Base-by-base conservation (phyloP, 1,140 invertebrate species). In the Neuroterus valhalla region DNA sequence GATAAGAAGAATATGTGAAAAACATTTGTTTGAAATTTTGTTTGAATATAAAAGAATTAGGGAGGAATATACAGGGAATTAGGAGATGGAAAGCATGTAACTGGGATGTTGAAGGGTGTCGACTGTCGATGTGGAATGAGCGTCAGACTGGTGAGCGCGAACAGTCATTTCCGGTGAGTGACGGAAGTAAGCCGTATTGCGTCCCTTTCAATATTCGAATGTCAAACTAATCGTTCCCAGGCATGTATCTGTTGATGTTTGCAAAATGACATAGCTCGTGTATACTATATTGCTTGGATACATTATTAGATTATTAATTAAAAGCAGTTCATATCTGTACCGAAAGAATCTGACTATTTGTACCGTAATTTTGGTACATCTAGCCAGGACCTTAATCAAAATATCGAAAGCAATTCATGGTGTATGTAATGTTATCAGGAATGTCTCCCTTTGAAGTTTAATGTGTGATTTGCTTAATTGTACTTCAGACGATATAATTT, bases 81-180 rank as follows among this genome's bases (percentile, higher is more conserved):
- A 31, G 55, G 55, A 62, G 23, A 62, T 62, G 31, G 31, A 38
- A 62, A 31, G 26, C 23, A 31, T 62, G 55, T 62, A 31, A 26
- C 55, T 15, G 55, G 55, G 23, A 62, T 62, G 52, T 62, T 62
- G 52, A 62, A 26, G 55, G 52, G 23, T 62, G 55, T 62, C 31
- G 55, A 38, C 23, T 62, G 55, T 17, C 23, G 55, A 62, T 62
- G 55, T 62, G 46, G 76, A 44, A 71, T 66, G 75, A 78, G 78
- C 81, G 76, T 82, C 78, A 80, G 79, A 74, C 83, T 84, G 82
- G 81, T 78, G 78, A 84, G 80, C 77, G 78, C 66, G 77, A 84
- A 85, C 79, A 83, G 82, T 86, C 84, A 87, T 86, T 86, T 86
- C 83, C 86, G 83, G 77, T 68, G 66, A 44, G 72, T 55, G 78